A percentile compares a stretch with the other conserved stretches of the same genome.
Conservation (phyloP, 2,888 invertebrate genomes). For the Drosophila engyochracea region DNA sequence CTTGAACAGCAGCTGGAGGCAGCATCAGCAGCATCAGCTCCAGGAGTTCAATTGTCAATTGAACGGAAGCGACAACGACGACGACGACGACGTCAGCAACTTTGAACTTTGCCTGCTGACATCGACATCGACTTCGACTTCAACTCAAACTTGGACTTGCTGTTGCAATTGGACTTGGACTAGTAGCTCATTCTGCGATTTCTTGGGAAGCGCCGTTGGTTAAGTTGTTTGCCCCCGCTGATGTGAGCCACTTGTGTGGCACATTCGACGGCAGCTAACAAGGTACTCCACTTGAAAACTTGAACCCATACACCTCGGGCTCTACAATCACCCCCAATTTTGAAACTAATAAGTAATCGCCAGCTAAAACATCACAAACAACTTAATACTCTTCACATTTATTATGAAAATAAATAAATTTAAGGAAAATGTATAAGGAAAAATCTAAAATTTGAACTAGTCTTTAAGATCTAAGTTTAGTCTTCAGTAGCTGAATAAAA, state of each 20-base stretch:
- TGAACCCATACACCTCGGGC: constrained; percentile 12
- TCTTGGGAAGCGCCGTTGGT: constrained; percentile 59
- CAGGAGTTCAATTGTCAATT: constrained; percentile 82
- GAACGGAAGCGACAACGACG: constrained; percentile 70
- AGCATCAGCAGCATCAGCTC: constrained; percentile 13
- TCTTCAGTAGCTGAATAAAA: too few species aligned
- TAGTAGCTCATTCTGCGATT: constrained; percentile 33
- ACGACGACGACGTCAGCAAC: constrained; percentile 56
- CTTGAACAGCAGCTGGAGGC: constrained; percentile 4
- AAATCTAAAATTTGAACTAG: too few species aligned
- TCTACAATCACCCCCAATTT: constrained; percentile 72
- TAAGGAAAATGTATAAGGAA: too few species aligned
- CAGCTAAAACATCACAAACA: not conserved
- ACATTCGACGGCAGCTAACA: constrained; percentile 72
- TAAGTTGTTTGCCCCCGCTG: constrained; percentile 74
- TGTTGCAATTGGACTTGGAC: constrained; percentile 27
- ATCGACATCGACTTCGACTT: not conserved
- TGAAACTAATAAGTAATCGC: not conserved
- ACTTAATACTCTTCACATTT: not conserved
- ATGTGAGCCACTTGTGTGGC: constrained; percentile 84
- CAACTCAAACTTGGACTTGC: constrained; percentile 13
- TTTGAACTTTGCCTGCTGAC: constrained; percentile 76
- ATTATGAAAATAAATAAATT: not conserved
- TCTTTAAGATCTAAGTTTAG: too few species aligned
- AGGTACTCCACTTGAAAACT: constrained; percentile 65